These are phyloP conservation scores for Xanthia icteritia DNA, from an alignment of 2,888 invertebrate species.

Conservation along the genomic window DNA sequence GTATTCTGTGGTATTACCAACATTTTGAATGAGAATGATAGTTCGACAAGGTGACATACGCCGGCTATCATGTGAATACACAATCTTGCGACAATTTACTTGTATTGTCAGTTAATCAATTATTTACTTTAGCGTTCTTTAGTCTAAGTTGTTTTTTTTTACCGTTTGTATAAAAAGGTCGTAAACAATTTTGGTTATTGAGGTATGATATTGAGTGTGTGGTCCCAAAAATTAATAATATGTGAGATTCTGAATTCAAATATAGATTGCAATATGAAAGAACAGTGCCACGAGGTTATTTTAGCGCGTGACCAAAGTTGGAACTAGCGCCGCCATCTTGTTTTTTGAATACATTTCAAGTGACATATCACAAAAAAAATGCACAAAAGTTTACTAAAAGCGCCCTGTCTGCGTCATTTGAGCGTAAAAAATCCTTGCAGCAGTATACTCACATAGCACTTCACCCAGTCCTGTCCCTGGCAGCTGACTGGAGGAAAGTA, in stretches of 20 bases:
- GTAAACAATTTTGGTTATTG: not conserved
- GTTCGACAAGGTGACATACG: no score
- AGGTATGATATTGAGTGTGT: not conserved
- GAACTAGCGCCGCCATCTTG: not conserved
- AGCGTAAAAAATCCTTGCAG: not conserved
- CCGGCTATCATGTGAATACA: no score
- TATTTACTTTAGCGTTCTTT: not conserved
- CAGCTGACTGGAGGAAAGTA: constrained; percentile 92
- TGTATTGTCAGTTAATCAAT: not conserved
- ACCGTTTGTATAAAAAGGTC: not conserved
- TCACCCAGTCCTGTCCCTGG: constrained; percentile 94
- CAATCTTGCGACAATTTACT: no score
- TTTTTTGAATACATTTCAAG: not conserved
- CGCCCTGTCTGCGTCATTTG: not conserved
- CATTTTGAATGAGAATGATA: not conserved
- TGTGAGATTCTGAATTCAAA: not conserved
- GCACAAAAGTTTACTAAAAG: not conserved
- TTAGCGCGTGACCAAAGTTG: not conserved
- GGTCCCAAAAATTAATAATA: not conserved
- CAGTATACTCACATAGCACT: constrained; percentile 91
- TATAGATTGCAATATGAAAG: not conserved
- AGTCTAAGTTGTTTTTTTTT: not conserved
- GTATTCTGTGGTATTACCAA: not conserved
- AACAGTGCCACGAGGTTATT: not conserved
- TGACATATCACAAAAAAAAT: not conserved